Base-by-base conservation (phyloP, 2,113 vertebrate species). In the Atlantisia rogersi region DNA sequence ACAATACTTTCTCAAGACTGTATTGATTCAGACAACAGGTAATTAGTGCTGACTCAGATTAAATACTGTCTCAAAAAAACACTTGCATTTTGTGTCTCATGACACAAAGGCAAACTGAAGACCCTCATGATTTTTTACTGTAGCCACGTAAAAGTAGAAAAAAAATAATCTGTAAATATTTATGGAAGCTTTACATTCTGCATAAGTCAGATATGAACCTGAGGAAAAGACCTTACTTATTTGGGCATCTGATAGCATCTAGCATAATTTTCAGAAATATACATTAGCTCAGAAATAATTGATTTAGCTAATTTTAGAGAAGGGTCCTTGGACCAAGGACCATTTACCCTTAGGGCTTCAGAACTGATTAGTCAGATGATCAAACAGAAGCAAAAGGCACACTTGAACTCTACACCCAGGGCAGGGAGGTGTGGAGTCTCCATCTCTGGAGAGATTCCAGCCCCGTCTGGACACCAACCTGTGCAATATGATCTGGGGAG, bases 1-100 rank as follows among this genome's bases (percentile, higher is more conserved):
- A 60, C 59, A 74, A 58, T n/a, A 16, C 44, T 90, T 60, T 88
- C 50, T 82, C 71, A 75, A 94, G 85, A 90, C 68, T 50, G 8
- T 84, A 95, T 95, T 81, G 89, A 97, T 96, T 92, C 37, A 70
- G 84, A 75, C 70, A 95, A 94, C 79, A 94, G 67, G 31, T 71
- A 85, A 85, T 88, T 68, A 88, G 60, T 91, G 91, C 92, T 96
- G 93, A 95, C 82, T 96, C 52, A 68, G 78, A 82, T 62, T 75
- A 92, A 94, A 95, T 58, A 69, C 4, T 10, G 62, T 35, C 86
- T 88, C 44, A 91, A 91, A 92, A 46, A 60, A 8, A 1, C 55
- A 44, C 67, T 65, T 50, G 24, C 0, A 3, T 79, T 86, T 94
- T 94, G 79, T 6, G 1, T 68, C 59, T 94, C 5, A 10, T 70